phyloP scores from a whole-genome alignment of 2,888 invertebrate species.

The Aromia moschata region DNA sequence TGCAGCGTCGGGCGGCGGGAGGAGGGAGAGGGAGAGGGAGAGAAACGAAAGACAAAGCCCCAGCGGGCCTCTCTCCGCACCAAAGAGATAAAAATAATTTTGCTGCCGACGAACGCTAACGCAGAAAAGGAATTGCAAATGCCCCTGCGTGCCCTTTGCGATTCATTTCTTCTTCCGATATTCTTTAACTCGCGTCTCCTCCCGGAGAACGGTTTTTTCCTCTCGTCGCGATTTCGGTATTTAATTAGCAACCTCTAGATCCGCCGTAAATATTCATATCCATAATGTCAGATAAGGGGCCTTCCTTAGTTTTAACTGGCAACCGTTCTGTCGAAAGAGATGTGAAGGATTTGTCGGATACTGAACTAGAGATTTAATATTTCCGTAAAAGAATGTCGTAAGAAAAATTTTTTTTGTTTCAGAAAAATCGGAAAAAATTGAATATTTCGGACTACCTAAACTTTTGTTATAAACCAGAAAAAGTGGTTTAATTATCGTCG shows the following conservation, averaged over 20 bases:
- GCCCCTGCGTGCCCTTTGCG: constrained; percentile 22
- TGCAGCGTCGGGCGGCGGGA: constrained; percentile 11
- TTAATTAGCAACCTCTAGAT: constrained; percentile 10
- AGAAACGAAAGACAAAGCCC: constrained; percentile 23
- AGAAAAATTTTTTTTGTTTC: too few species aligned
- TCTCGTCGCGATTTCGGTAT: constrained; percentile 13
- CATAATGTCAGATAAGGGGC: background rate
- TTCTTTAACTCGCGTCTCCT: constrained; percentile 3
- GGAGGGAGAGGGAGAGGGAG: constrained; percentile 11
- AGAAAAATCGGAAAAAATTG: too few species aligned
- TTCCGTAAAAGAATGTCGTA: too few species aligned
- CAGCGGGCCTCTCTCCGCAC: constrained; percentile 15
- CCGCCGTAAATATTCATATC: constrained; percentile 12
- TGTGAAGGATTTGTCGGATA: too few species aligned
- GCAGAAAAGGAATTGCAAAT: constrained; percentile 31
- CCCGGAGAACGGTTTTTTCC: constrained; percentile 16
- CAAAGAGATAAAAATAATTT: constrained; percentile 40
- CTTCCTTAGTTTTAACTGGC: background rate
- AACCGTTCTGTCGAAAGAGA: too few species aligned
- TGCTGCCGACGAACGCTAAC: constrained; percentile 30
- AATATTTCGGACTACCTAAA: too few species aligned
- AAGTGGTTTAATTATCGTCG: too few species aligned
- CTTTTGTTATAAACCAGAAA: too few species aligned
- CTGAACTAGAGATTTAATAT: too few species aligned
- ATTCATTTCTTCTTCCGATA: constrained; percentile 11